A percentile compares a stretch with the other conserved stretches of the same genome.
Evolutionary conservation across 1,140 invertebrate species (phyloP).

Genomic region (Diabrotica undecimpunctata): DNA sequence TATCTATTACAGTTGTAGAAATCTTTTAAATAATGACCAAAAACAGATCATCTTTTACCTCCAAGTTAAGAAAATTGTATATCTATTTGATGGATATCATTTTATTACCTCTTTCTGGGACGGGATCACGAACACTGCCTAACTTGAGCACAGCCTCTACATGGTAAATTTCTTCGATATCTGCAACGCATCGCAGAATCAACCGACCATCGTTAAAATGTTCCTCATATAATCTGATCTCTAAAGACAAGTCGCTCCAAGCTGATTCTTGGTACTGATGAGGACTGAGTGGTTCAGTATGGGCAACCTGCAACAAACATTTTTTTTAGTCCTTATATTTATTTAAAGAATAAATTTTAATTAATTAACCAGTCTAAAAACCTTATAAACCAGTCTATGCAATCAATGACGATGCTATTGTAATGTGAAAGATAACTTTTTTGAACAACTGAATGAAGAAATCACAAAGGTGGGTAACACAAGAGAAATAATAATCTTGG

Average conservation of each 20-base stretch:
- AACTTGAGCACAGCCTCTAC: constrained; percentile 53
- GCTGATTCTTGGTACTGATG: constrained; percentile 32
- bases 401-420: background rate
- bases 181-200: constrained; percentile 53
- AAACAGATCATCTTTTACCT: no score
- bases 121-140: constrained; percentile 52
- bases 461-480: no score
- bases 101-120: constrained; percentile 54
- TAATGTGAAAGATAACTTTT: no score
- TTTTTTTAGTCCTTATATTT: no score
- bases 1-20: no score
- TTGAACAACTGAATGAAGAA: no score
- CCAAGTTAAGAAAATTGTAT: no score
- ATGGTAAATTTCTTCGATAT: constrained; percentile 53
- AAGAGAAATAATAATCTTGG: no score
- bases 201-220: constrained; percentile 49
- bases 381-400: background rate
- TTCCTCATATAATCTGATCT: constrained; percentile 39
- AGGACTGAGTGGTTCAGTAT: constrained; percentile 43
- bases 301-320: constrained; percentile 41
- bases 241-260: constrained; percentile 44
- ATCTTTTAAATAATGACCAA: no score
- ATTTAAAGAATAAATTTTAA: background rate
- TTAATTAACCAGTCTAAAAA: background rate
- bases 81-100: background rate